Conservation (phyloP, 1,140 invertebrate species). For the Penaeus indicus region DNA sequence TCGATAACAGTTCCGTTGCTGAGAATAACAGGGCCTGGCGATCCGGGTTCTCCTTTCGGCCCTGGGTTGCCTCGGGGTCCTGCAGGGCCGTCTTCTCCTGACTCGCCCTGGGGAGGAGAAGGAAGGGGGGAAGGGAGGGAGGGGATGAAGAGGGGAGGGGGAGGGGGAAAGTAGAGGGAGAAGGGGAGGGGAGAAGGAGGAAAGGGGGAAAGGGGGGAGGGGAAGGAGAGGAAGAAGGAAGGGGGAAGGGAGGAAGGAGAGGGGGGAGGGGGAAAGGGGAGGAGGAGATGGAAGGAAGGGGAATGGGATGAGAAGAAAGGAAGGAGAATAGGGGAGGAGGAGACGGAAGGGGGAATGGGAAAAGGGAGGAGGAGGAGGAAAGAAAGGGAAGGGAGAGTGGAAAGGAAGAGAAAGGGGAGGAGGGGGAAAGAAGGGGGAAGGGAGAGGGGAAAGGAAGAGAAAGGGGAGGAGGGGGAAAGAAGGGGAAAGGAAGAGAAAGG, state of each 20-base stretch:
- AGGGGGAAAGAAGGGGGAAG: too few relatives aligned
- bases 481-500: too few relatives aligned
- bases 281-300: too few relatives aligned
- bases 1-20: constrained; percentile 64
- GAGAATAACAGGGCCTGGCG: constrained; percentile 52
- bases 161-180: neutral
- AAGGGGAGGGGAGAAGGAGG: too few relatives aligned
- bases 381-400: too few relatives aligned
- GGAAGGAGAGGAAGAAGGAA: too few relatives aligned
- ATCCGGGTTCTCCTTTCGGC: constrained; percentile 59
- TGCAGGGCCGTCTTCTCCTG: constrained; percentile 48
- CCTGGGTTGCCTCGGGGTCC: constrained; percentile 51
- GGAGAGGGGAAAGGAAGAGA: too few relatives aligned
- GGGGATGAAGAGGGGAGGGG: neutral
- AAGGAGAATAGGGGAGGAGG: neutral
- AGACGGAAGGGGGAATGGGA: too few relatives aligned
- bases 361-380: too few relatives aligned
- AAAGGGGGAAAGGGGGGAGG: neutral
- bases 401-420: too few relatives aligned
- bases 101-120: constrained; percentile 22
- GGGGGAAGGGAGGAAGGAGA: neutral
- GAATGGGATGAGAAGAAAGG: neutral
- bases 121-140: neutral
- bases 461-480: too few relatives aligned
- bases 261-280: neutral